A percentile compares a stretch with the other conserved stretches of the same genome.
These are phyloP conservation scores for Drosophila arizonae DNA, from an alignment of 1,140 invertebrate species.

Conservation along the genomic window DNA sequence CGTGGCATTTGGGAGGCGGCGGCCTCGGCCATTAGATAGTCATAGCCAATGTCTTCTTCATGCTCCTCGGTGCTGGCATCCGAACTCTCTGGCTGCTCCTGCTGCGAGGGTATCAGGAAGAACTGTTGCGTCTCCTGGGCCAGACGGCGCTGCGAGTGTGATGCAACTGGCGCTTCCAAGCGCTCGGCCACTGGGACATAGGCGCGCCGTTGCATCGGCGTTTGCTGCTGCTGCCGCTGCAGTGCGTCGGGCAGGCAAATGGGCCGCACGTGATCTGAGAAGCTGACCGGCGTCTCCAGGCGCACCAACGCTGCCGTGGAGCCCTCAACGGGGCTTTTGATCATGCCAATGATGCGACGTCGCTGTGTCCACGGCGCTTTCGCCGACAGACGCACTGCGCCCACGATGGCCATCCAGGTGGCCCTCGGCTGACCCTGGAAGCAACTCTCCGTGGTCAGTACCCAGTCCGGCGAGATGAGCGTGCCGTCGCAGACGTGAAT, in stretches of 20 bases:
- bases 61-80: constrained; percentile 23
- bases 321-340: constrained; percentile 94
- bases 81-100: constrained; percentile 44
- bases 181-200: constrained; percentile 74
- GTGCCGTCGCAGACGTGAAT: constrained; percentile 95
- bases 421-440: constrained; percentile 94
- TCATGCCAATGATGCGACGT: constrained; percentile 91
- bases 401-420: constrained; percentile 91
- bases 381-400: constrained; percentile 89
- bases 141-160: constrained; percentile 37
- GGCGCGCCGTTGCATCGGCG: constrained; percentile 58
- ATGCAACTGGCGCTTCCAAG: constrained; percentile 37
- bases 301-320: constrained; percentile 92
- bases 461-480: constrained; percentile 89
- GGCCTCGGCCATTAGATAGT: constrained; percentile 40
- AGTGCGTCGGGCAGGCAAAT: constrained; percentile 88
- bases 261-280: constrained; percentile 92
- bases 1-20: constrained; percentile 71
- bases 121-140: constrained; percentile 77
- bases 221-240: constrained; percentile 62
- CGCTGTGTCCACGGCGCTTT: constrained; percentile 94
- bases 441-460: constrained; percentile 93
- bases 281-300: constrained; percentile 88
- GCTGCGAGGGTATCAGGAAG: constrained; percentile 68
- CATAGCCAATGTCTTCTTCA: constrained; percentile 24